Conservation (phyloP, 2,113 vertebrate genomes). For the Hydropotes inermis region DNA sequence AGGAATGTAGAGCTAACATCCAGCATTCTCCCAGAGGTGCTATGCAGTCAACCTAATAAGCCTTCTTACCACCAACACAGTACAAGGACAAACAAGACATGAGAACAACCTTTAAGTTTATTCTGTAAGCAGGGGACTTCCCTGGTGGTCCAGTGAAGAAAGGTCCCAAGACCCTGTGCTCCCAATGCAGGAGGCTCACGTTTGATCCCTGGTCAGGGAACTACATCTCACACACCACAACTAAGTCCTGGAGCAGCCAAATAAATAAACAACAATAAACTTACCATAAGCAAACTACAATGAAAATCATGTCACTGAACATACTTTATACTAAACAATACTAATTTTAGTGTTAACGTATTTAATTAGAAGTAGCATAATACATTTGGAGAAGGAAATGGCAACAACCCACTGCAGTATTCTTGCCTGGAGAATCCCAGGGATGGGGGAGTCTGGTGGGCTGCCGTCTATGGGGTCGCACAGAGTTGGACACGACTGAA, state of each 20-base stretch:
- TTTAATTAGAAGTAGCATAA: neutral
- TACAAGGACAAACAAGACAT: neutral
- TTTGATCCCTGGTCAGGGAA: neutral
- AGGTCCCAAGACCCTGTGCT: neutral
- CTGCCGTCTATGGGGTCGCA: too few species aligned
- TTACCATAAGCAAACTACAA: neutral
- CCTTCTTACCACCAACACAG: neutral
- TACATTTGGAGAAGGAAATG: neutral
- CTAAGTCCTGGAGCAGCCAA: neutral
- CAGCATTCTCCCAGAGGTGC: neutral
- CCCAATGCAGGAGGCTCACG: neutral
- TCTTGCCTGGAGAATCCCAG: too few species aligned
- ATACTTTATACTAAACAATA: neutral
- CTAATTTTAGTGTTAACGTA: neutral
- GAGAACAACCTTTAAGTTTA: neutral
- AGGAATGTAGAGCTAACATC: neutral
- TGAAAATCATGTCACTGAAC: neutral
- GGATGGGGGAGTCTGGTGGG: too few species aligned
- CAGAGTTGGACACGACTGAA: too few species aligned
- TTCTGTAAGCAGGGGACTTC: neutral
- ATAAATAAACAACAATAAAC: neutral
- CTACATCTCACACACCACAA: neutral
- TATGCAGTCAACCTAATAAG: neutral
- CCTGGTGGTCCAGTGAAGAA: neutral
- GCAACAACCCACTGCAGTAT: too few species aligned